Evolutionary conservation across 35 echinoderm and acorn worm species (phyloP).

Genomic region (Holothuria glaberrima): DNA sequence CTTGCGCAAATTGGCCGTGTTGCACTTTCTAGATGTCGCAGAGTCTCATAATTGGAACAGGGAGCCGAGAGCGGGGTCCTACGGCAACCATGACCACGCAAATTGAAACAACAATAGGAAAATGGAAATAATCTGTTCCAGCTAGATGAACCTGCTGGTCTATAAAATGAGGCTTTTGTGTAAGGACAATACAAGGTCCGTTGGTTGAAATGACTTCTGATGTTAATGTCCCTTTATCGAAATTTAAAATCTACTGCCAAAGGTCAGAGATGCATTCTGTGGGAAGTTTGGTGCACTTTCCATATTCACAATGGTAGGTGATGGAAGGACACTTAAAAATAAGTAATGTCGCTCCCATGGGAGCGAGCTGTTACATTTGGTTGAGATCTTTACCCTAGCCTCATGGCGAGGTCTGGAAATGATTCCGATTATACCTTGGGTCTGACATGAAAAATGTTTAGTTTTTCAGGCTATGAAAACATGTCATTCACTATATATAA

Average conservation of each 20-base stretch:
- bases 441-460: conserved; percentile 26
- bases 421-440: not conserved
- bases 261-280: no score
- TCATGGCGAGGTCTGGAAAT: conserved; percentile 14
- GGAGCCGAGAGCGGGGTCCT: conserved; percentile 4
- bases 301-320: no score
- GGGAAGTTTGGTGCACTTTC: no score
- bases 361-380: no score
- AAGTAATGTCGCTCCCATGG: no score
- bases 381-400: not conserved
- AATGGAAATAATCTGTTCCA: no score
- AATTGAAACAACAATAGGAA: conserved; percentile 27
- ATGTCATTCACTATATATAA: not conserved
- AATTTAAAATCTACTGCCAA: not conserved
- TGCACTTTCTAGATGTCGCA: not conserved
- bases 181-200: conserved; percentile 1
- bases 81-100: not conserved
- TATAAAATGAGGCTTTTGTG: conserved; percentile 6
- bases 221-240: conserved; percentile 5
- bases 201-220: not conserved
- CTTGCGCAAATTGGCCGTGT: conserved; percentile 34
- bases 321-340: no score
- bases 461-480: conserved; percentile 38
- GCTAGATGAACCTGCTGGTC: no score
- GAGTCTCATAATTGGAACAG: conserved; percentile 17